Evolutionary conservation across 1,140 invertebrate species (phyloP), one percentile per base, ranked within the genome.

Genomic region (Camponotus floridanus): DNA sequence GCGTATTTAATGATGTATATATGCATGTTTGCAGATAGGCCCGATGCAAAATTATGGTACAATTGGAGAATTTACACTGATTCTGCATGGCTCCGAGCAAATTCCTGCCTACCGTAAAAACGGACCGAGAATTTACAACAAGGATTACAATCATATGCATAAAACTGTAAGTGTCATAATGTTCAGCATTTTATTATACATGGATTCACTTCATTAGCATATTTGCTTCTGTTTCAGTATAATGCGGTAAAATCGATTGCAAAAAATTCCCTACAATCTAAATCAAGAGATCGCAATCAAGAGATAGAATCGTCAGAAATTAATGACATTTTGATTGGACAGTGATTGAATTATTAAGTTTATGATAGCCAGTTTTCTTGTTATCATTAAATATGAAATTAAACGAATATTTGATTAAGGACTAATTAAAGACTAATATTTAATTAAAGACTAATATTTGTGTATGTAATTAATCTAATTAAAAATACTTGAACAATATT

Each of bases 61-160:
- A 51, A 92, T 98, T 8, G 95, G 95, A 45, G 92, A 95, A 65
- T 93, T 96, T 1, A 95, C 91, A 33, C 90, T 98, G 61, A 95
- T 96, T 61, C 89, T 98, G 3, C 97, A 98, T 90, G 98, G 98
- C 33, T 98, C 97, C 0, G 95, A 95, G 87, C 93, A 96, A 65
- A 94, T 95, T 70, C 97, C 97, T 0, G 86, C 91, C 13, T 96
- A 98, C 86, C 96, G 97, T 93, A 92, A 92, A 87, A 93, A 95
- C 33, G 96, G 96, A 11, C 94, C 95, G 0, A 95, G 96, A 90
- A 94, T 95, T 81, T 97, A 97, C 89, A 95, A 96, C 65, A 86
- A 95, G 45, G 92, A 95, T 61, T 96, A 96, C 90, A 96, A 95
- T 81, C 92, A 89, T 80, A 74, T 94, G 6, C 91, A 92, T 18